Conservation (phyloP, 30 jellyfish, hydroid and myxozoan genomes). For the Aurelia sp. region DNA sequence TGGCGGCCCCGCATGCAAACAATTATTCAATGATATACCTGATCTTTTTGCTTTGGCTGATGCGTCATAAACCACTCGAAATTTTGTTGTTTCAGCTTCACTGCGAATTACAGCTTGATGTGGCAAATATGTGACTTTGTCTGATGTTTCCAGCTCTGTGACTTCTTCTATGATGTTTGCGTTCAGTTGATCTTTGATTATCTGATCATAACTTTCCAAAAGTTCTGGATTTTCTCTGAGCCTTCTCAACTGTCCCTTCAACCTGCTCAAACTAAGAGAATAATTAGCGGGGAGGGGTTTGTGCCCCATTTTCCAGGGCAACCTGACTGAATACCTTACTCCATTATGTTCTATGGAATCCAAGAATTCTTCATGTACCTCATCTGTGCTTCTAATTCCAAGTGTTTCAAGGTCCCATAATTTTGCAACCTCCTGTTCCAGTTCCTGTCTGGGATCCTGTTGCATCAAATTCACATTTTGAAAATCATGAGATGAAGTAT, state of each 20-base stretch:
- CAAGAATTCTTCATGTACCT: background rate
- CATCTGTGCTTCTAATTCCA: too few relatives aligned
- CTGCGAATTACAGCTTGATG: conserved; percentile 43
- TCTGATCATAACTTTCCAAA: background rate
- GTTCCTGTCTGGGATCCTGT: too few relatives aligned
- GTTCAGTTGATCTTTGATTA: conserved; percentile 10
- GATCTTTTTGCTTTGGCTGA: background rate
- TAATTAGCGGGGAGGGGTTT: conserved; percentile 26
- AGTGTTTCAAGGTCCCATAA: too few relatives aligned
- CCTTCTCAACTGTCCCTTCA: conserved; percentile 4
- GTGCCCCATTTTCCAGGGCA: too few relatives aligned
- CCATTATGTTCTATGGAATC: conserved; percentile 3
- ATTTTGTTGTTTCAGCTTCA: conserved; percentile 56
- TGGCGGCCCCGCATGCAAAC: conserved; percentile 43
- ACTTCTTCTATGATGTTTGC: conserved; percentile 25
- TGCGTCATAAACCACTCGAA: conserved; percentile 12
- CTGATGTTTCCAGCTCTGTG: conserved; percentile 17
- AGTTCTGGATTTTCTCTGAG: conserved; percentile 11
- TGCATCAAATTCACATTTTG: background rate
- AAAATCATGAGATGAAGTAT: background rate
- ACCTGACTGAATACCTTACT: conserved; percentile 26
- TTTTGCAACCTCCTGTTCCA: too few relatives aligned
- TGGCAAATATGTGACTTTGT: conserved; percentile 36
- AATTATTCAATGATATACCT: conserved; percentile 17
- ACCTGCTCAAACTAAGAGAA: conserved; percentile 9